A percentile compares a stretch with the other conserved stretches of the same genome.
Conservation (phyloP, 35 echinoderm and acorn worm species). For the Chiridota heheva region DNA sequence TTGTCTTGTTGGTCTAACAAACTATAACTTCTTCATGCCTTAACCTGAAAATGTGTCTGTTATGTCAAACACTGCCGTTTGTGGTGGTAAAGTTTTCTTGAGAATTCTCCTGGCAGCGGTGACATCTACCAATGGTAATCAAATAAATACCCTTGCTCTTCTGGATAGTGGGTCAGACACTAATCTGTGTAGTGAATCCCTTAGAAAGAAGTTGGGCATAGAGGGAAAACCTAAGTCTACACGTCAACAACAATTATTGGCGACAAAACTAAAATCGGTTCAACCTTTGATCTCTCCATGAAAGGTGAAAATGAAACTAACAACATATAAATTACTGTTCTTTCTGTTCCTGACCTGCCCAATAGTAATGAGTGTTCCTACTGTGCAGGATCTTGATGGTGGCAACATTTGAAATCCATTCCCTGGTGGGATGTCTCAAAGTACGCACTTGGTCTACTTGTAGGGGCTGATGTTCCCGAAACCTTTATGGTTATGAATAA, state of each 20-base stretch:
- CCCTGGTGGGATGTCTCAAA: neutral
- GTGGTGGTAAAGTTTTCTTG: constrained; percentile 29
- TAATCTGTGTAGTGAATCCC: constrained; percentile 8
- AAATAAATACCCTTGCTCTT: constrained; percentile 24
- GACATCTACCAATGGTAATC: constrained; percentile 32
- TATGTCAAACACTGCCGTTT: constrained; percentile 20
- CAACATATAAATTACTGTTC: neutral
- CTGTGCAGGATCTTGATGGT: neutral
- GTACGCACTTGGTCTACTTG: neutral
- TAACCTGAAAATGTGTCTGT: neutral
- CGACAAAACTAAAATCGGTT: constrained; percentile 7
- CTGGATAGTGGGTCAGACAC: constrained; percentile 54
- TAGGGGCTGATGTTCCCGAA: neutral
- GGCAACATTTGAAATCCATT: constrained; percentile 1
- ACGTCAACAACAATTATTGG: constrained; percentile 40
- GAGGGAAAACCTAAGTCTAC: constrained; percentile 30
- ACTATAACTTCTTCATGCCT: constrained; percentile 17
- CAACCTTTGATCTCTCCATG: constrained; percentile 9
- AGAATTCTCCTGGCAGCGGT: constrained; percentile 29
- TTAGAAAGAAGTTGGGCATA: constrained; percentile 16
- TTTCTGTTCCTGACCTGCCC: neutral
- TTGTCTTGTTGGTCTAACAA: constrained; percentile 11
- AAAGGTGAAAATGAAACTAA: constrained; percentile 32
- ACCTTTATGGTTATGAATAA: neutral
- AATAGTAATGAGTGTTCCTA: neutral